Conservation (phyloP, 2,797 vertebrate genomes). For the Dryobates pubescens region DNA sequence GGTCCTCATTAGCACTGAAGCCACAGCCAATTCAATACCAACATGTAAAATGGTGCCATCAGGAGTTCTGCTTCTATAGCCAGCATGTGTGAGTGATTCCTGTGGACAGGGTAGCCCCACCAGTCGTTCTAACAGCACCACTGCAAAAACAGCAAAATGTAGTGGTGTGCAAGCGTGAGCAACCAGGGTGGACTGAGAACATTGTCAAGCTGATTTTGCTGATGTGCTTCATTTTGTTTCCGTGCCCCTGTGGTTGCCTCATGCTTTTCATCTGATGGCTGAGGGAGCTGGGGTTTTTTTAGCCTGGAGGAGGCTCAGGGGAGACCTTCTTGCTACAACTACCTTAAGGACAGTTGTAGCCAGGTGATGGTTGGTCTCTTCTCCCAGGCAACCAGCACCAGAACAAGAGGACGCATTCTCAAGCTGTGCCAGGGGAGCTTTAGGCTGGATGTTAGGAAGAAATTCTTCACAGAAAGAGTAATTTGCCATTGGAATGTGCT, state of each 20-base stretch:
- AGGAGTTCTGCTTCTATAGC: neutral
- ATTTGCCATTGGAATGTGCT: too few relatives aligned
- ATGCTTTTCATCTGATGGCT: neutral
- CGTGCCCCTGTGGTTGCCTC: neutral
- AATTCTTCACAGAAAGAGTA: too few relatives aligned
- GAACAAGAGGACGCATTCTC: too few relatives aligned
- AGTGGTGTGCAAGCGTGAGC: fast-evolving
- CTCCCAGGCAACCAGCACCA: too few relatives aligned
- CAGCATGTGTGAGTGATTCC: fast-evolving
- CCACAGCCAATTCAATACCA: neutral
- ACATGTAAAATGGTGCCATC: fast-evolving
- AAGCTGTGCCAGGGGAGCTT: too few relatives aligned
- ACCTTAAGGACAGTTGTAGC: too few relatives aligned
- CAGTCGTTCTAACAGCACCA: fast-evolving
- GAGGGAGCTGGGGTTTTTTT: too few relatives aligned
- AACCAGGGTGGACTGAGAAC: neutral
- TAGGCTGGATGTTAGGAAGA: too few relatives aligned
- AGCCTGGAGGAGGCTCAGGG: too few relatives aligned
- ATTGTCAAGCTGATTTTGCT: neutral
- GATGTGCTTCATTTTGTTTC: neutral
- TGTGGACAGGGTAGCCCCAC: neutral
- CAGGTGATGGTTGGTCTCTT: too few relatives aligned
- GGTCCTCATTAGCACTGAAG: neutral
- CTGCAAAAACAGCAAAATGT: neutral
- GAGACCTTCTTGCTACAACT: too few relatives aligned